Evolutionary conservation across 2,888 invertebrate genomes (phyloP).

Genomic region (Scotopteryx bipunctaria): DNA sequence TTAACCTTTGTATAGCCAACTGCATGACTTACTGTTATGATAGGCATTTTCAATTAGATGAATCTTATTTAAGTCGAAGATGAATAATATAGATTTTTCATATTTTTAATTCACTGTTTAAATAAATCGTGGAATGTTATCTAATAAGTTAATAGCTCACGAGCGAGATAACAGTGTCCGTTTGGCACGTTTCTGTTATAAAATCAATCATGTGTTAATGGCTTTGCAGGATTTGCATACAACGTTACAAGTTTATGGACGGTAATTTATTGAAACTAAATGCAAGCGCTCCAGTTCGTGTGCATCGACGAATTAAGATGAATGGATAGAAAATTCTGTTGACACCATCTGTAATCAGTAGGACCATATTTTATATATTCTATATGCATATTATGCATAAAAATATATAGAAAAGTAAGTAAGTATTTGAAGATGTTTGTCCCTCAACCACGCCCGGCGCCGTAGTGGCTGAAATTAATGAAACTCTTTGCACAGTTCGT

Average conservation of each 20-base stretch:
- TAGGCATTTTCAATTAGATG: too few species aligned
- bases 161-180: slow-evolving; percentile 27
- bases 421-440: too few species aligned
- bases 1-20: too few species aligned
- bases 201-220: slow-evolving; percentile 32
- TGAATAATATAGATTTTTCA: neutral
- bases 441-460: too few species aligned
- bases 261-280: slow-evolving; percentile 22
- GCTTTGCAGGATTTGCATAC: slow-evolving; percentile 33
- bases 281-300: slow-evolving; percentile 8
- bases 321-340: slow-evolving; percentile 8
- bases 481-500: too few species aligned
- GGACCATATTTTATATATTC: neutral
- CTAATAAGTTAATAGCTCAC: slow-evolving; percentile 28
- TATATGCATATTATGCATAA: neutral
- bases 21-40: too few species aligned
- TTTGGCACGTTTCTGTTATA: slow-evolving; percentile 34
- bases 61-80: neutral
- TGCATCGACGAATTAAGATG: slow-evolving; percentile 19
- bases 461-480: too few species aligned
- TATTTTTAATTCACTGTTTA: neutral
- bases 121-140: slow-evolving; percentile 10
- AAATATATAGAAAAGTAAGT: too few species aligned
- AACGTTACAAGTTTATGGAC: slow-evolving; percentile 14
- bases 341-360: slow-evolving; percentile 1